Evolutionary conservation across 1,140 invertebrate species (phyloP), one percentile per base, ranked within the genome.

Genomic region (Bombus haemorrhoidalis): DNA sequence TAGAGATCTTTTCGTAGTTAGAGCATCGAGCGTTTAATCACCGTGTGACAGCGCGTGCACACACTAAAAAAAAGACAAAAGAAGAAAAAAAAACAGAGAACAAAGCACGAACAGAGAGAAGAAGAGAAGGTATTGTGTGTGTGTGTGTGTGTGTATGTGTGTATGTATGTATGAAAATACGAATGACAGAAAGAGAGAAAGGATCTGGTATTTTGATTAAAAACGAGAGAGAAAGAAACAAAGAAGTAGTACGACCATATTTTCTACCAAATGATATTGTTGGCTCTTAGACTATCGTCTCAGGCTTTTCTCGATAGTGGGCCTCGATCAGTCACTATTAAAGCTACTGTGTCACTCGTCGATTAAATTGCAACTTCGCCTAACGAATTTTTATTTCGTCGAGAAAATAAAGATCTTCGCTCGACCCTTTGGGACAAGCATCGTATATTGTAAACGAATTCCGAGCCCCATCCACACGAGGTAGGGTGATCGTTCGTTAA

Each of bases 181-280:
- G 79, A 39, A 69, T 39, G 86, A 9, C 13, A 71, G n/a, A 84
- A n/a, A 47, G 28, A 47, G 28, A 71, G n/a, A 66, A 15, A 68
- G 72, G 75, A 88, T 75, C 76, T 18, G 73, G 86, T 91, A 90
- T 91, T 91, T 91, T 90, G 77, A 87, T 91, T 85, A 91, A 87
- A 76, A 81, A 57, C 10, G 22, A 47, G 28, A 86, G 34, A 83
- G 37, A 37, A 8, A 47, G 15, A 43, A 15, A 62, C 71, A 82
- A 72, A 39, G 69, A 57, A 37, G 34, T 76, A 76, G 32, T 22
- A 28, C 57, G 73, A 88, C 87, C 89, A 91, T 92, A 92, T 92
- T 92, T 91, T 91, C 86, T 91, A 91, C 76, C 39, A 83, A 64
- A 37, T 68, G 34, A 80, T 66, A 75, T 64, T 69, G 57, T 87